phyloP scores from a whole-genome alignment of 2,888 invertebrate genomes.

The Sesia bembeciformis region DNA sequence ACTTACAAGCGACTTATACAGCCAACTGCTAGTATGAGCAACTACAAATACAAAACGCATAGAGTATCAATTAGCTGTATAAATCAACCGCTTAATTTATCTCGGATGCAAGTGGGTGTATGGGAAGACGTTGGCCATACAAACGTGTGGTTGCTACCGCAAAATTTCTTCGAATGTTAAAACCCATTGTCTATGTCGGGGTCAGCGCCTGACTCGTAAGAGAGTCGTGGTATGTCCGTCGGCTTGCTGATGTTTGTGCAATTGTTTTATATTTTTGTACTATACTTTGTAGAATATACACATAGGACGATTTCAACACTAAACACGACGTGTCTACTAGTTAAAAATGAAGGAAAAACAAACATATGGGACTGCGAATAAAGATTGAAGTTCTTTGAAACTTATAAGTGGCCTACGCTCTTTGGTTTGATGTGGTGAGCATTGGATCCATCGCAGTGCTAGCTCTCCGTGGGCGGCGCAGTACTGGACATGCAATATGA shows the following conservation, averaged over 20 bases:
- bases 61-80: not conserved
- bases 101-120: slow-evolving; percentile 5
- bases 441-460: slow-evolving; percentile 33
- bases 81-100: not conserved
- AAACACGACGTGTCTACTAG: too few species aligned
- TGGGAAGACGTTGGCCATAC: slow-evolving; percentile 3
- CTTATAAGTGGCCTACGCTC: slow-evolving; percentile 1
- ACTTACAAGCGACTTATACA: not conserved
- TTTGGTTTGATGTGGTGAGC: slow-evolving; percentile 14
- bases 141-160: slow-evolving; percentile 11
- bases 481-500: slow-evolving; percentile 63
- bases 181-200: slow-evolving; percentile 31
- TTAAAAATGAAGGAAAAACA: too few species aligned
- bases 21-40: not conserved
- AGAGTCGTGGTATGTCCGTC: slow-evolving; percentile 43
- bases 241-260: slow-evolving; percentile 43
- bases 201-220: slow-evolving; percentile 32
- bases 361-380: too few species aligned
- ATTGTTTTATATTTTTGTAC: slow-evolving; percentile 66
- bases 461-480: slow-evolving; percentile 59
- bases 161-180: slow-evolving; percentile 20
- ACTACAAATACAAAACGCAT: not conserved
- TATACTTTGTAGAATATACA: slow-evolving; percentile 9
- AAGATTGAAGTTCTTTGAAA: slow-evolving; percentile 1
- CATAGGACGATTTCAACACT: not conserved